phyloP scores from a whole-genome alignment of 2,797 vertebrate species.

The Hippocampus kuda region DNA sequence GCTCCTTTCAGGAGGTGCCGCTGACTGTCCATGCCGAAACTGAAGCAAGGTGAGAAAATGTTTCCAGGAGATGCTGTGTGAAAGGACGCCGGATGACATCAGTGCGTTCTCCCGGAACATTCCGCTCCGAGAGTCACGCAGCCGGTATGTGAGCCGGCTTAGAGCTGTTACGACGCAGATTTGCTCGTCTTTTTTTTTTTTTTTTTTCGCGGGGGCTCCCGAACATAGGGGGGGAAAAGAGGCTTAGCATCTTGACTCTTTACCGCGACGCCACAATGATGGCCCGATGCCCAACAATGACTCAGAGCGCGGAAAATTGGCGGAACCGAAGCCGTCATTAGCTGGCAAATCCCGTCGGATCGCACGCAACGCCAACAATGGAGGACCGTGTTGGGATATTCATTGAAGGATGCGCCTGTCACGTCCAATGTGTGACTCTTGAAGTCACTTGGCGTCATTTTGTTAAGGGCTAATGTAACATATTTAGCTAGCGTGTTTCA shows the following conservation, averaged over 20 bases:
- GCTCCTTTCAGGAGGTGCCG: constrained; percentile 49
- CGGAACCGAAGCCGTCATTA: constrained; percentile 6
- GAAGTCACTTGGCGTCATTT: not conserved
- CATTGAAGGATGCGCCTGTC: constrained; percentile 3
- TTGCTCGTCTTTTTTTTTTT: constrained; percentile 35
- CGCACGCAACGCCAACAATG: constrained; percentile 14
- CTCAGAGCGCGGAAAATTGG: constrained; percentile 2
- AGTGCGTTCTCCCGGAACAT: constrained; percentile 6
- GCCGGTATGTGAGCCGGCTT: constrained; percentile 27
- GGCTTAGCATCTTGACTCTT: constrained; percentile 36
- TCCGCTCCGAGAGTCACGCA: constrained; percentile 2
- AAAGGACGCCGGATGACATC: constrained; percentile 53
- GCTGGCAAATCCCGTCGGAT: constrained; percentile 5
- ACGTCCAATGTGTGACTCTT: constrained; percentile 1
- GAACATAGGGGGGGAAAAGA: constrained; percentile 48
- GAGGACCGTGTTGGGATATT: constrained; percentile 11
- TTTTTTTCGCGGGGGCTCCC: constrained; percentile 8
- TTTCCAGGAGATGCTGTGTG: constrained; percentile 15
- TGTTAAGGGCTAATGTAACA: not conserved
- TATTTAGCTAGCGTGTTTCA: not conserved
- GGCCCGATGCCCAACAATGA: constrained; percentile 7
- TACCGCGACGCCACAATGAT: constrained; percentile 11
- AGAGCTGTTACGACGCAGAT: constrained; percentile 38
- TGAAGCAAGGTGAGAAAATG: constrained; percentile 58
- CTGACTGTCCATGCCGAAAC: constrained; percentile 48